Conservation (phyloP, 2,797 vertebrate species). For the Arctocebus calabarensis region DNA sequence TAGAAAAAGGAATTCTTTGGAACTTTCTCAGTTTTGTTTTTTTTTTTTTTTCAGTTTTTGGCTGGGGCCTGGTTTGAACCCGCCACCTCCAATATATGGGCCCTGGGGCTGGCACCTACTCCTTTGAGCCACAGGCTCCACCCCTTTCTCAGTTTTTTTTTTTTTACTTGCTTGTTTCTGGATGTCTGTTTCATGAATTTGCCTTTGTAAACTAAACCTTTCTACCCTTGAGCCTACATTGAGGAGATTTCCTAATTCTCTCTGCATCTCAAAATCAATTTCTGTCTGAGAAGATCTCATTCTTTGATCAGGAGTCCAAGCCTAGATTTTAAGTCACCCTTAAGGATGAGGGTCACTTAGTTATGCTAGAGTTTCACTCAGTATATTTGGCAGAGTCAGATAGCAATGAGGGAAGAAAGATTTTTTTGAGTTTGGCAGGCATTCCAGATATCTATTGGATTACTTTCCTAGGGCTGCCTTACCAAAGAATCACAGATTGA, state of each 20-base stretch:
- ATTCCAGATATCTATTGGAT: background rate
- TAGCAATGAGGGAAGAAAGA: background rate
- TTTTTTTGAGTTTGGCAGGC: slow-evolving; percentile 7
- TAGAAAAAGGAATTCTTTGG: slow-evolving; percentile 11
- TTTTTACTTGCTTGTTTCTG: background rate
- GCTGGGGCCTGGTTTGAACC: too few species aligned
- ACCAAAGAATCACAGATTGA: background rate
- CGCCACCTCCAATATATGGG: too few species aligned
- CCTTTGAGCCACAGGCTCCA: too few species aligned
- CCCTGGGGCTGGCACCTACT: too few species aligned
- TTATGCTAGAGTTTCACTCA: background rate
- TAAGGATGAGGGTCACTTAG: background rate
- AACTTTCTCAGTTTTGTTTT: background rate
- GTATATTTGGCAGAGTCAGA: background rate
- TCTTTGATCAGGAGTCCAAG: background rate
- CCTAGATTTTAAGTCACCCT: slow-evolving; percentile 18
- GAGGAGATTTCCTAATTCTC: background rate
- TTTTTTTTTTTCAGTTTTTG: background rate
- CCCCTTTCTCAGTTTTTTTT: background rate
- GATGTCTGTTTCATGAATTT: background rate
- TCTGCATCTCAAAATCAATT: background rate
- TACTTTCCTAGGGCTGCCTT: background rate
- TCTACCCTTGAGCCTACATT: background rate
- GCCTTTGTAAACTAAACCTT: background rate
- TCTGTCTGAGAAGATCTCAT: background rate